Evolutionary conservation across 2,888 invertebrate species (phyloP).

Genomic region (Fragum fragum): DNA sequence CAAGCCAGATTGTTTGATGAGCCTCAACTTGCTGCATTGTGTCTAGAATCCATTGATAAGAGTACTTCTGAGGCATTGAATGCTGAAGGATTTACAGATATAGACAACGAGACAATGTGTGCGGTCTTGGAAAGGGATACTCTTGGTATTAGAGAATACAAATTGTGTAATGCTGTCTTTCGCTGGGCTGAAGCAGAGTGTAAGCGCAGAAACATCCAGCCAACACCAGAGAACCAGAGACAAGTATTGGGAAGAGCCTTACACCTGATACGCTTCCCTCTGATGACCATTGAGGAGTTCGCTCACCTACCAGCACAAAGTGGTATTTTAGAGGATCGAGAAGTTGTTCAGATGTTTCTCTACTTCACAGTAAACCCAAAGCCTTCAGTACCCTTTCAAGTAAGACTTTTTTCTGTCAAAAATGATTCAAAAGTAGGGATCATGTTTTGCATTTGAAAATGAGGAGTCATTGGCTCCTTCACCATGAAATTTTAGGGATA

Average conservation of each 20-base stretch:
- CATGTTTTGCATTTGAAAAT: too few relatives aligned
- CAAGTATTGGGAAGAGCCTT: constrained; percentile 91
- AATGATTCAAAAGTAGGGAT: too few relatives aligned
- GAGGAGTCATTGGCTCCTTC: too few relatives aligned
- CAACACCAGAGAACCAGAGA: constrained; percentile 91
- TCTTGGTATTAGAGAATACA: constrained; percentile 92
- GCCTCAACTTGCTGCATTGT: constrained; percentile 93
- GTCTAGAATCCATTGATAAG: constrained; percentile 94
- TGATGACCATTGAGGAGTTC: constrained; percentile 95
- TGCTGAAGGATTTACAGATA: constrained; percentile 94
- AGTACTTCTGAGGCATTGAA: constrained; percentile 93
- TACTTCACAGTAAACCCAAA: constrained; percentile 91
- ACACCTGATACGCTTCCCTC: constrained; percentile 92
- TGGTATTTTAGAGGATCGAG: constrained; percentile 92
- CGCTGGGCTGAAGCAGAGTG: constrained; percentile 89
- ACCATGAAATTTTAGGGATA: too few relatives aligned
- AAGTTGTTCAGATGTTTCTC: constrained; percentile 90
- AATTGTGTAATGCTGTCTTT: constrained; percentile 90
- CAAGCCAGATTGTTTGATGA: constrained; percentile 94
- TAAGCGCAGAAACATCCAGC: constrained; percentile 90
- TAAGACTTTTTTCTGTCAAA: constrained; percentile 82
- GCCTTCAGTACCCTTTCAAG: constrained; percentile 90
- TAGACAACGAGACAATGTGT: constrained; percentile 93
- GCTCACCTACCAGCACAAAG: constrained; percentile 90
- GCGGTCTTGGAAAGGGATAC: constrained; percentile 93